These are phyloP conservation scores for rabbit (Oryctolagus cuniculus) DNA, from an alignment of 2,113 vertebrate genomes.

Conservation along the genomic window mOryCun1.1 NC_091448.1:44707001-44707500, in stretches of 20 bases:
- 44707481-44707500: constrained; percentile 87
- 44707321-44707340: constrained; percentile 88
- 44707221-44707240: constrained; percentile 82
- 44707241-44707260: constrained; percentile 77
- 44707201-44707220: constrained; percentile 86
- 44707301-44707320: constrained; percentile 80
- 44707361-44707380: constrained; percentile 38
- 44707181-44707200: constrained; percentile 86
- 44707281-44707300: constrained; percentile 73
- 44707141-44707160: constrained; percentile 83
- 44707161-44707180: constrained; percentile 86
- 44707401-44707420: constrained; percentile 85
- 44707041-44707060: constrained; percentile 86
- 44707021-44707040: constrained; percentile 87
- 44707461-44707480: constrained; percentile 78
- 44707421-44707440: constrained; percentile 86
- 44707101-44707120: constrained; percentile 86
- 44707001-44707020: constrained; percentile 88
- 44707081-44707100: constrained; percentile 80
- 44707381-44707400: constrained; percentile 36
- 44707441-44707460: constrained; percentile 82
- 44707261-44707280: constrained; percentile 67
- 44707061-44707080: constrained; percentile 84
- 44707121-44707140: constrained; percentile 82
- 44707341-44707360: constrained; percentile 80